Base-by-base conservation (phyloP, 2,888 invertebrate genomes). In the Piscicola geometra region DNA sequence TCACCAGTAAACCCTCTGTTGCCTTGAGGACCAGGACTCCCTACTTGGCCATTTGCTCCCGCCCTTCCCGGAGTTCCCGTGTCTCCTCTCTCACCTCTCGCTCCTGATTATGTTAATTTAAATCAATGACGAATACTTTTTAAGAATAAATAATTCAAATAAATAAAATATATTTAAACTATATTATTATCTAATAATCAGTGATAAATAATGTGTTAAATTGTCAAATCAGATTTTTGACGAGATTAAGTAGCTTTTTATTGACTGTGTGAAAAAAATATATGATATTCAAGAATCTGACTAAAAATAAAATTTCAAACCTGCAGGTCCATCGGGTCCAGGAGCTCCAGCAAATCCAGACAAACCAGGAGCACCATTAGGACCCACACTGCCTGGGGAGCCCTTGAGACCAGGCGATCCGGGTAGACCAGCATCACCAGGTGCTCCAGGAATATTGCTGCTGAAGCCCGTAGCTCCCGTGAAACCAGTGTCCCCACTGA, bases 341-440 rank as follows among this genome's bases (percentile, higher is more conserved):
- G 60, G 33, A n/a, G 21, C 30, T 18, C 76, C 71, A 60, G 64
- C 56, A 56, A 30, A 25, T 60, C 73, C 73, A 36, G 36, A n/a
- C 12, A 56, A 18, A 5, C 78, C 78, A 73, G 64, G 47, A 25
- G 47, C 73, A 64, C 78, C 78, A 33, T 69, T 1, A 30, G 36
- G 66, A 50, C 77, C 77, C n/a, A 72, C 56, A n/a, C n/a, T n/a
- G 9, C 76, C 56, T 2, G 74, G 41, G 36, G 36, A 18, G 36
- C 77, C 77, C 30, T 76, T 50, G 35, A 33, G 41, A 28, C 77
- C 77, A 69, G 69, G 30, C 18, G 64, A 25, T n/a, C 77, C 77
- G 21, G 77, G 64, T 71, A n/a, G 60, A 25, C 77, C 77, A 50
- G 66, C 47, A n/a, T 60, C 47, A 12, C 77, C 77, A 71, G 60